These are phyloP conservation scores for Drosophila micromelanica DNA, from an alignment of 1,140 invertebrate genomes.

Conservation along the genomic window DNA sequence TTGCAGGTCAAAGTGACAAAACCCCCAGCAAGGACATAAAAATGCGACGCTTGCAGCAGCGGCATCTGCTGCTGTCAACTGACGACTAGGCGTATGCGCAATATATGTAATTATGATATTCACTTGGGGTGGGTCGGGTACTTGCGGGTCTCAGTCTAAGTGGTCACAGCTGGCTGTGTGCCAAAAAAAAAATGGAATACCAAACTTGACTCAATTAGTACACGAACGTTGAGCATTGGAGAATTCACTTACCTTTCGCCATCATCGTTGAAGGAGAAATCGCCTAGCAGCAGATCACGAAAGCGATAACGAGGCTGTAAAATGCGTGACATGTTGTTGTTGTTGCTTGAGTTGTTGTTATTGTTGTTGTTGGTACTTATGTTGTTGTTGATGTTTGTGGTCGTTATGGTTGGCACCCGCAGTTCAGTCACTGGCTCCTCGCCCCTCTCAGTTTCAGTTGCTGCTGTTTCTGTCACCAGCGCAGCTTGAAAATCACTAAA, in stretches of 20 bases:
- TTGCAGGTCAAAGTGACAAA: not conserved
- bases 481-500: conserved; percentile 71
- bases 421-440: conserved; percentile 42
- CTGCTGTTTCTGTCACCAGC: conserved; percentile 1
- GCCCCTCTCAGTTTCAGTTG: conserved; percentile 15
- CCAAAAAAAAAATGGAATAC: not conserved
- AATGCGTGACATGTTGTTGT: conserved; percentile 77
- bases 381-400: conserved; percentile 50
- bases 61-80: conserved; percentile 12
- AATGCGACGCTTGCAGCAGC: conserved; percentile 13
- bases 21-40: not conserved
- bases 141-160: not conserved
- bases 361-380: conserved; percentile 30
- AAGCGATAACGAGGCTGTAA: conserved; percentile 88
- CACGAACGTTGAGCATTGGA: not conserved
- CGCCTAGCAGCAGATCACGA: conserved; percentile 91
- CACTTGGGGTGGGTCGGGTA: too few species aligned
- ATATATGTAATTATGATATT: conserved; percentile 20
- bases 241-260: conserved; percentile 84
- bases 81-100: conserved; percentile 56
- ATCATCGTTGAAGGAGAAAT: conserved; percentile 91
- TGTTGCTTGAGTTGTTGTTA: conserved; percentile 32
- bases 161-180: conserved; percentile 41
- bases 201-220: conserved; percentile 33
- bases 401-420: conserved; percentile 58